Conservation (phyloP, 2,113 vertebrate genomes). For the Ophthalmolycus amberensis region DNA sequence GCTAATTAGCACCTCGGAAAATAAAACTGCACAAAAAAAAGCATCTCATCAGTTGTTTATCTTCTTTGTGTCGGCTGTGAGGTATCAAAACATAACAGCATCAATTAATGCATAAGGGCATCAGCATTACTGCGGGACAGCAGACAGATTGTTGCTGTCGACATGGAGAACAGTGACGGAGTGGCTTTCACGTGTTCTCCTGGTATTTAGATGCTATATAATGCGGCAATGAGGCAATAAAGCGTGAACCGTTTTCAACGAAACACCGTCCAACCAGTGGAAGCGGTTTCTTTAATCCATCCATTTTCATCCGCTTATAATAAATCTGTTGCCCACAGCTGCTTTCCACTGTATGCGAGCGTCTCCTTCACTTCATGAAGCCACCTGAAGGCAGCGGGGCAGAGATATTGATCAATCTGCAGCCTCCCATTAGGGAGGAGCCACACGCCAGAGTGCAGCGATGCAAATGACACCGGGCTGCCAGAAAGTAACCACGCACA, state of each 20-base stretch:
- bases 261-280: too few species aligned
- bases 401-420: background rate
- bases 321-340: background rate
- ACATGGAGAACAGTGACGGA: too few species aligned
- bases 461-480: background rate
- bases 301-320: too few species aligned
- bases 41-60: constrained; percentile 57
- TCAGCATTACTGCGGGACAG: background rate
- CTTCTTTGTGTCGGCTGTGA: background rate
- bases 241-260: too few species aligned
- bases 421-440: background rate
- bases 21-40: constrained; percentile 41
- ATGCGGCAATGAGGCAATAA: too few species aligned
- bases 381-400: background rate
- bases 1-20: constrained; percentile 64
- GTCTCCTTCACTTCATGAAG: background rate
- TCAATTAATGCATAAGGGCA: constrained; percentile 20
- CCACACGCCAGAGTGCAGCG: background rate
- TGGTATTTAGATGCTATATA: too few species aligned
- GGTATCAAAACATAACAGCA: constrained; percentile 23
- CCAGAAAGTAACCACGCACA: background rate
- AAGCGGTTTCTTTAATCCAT: too few species aligned
- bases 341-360: background rate
- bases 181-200: too few species aligned
- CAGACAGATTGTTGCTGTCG: background rate